phyloP scores from a whole-genome alignment of 2,797 vertebrate species.

The Anguilla marmorata region DNA sequence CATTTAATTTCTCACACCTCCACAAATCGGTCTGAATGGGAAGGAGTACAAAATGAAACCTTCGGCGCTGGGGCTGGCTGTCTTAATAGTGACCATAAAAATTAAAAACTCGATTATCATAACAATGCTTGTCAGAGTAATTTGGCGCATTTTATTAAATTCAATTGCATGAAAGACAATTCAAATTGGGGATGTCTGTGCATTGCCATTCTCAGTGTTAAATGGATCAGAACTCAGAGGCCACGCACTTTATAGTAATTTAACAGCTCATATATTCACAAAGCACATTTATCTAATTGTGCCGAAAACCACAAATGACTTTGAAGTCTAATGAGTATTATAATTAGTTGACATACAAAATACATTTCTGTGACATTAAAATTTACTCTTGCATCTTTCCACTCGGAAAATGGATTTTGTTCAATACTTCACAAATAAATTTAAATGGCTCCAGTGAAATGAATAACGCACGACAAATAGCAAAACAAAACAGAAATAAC shows the following conservation, averaged over 20 bases:
- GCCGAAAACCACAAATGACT: constrained; percentile 43
- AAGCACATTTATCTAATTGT: constrained; percentile 42
- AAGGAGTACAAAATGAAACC: constrained; percentile 48
- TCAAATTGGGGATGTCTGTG: constrained; percentile 14
- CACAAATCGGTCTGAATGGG: constrained; percentile 61
- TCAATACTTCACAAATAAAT: constrained; percentile 21
- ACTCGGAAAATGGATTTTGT: neutral
- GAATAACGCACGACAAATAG: constrained; percentile 54
- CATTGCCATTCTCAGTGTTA: constrained; percentile 40
- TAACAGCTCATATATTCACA: constrained; percentile 51
- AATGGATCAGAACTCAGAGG: constrained; percentile 42
- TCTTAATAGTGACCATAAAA: constrained; percentile 61
- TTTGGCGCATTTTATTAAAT: constrained; percentile 62
- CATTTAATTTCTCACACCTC: constrained; percentile 53
- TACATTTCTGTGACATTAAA: neutral
- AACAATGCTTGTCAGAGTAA: constrained; percentile 63
- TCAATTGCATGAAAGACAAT: constrained; percentile 42
- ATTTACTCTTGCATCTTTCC: constrained; percentile 2
- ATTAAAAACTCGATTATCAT: constrained; percentile 59
- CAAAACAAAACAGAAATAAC: constrained; percentile 43
- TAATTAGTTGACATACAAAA: constrained; percentile 11
- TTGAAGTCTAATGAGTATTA: constrained; percentile 30
- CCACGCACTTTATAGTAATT: constrained; percentile 49
- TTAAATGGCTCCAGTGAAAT: constrained; percentile 51
- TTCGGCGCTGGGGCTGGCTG: constrained; percentile 49